These are phyloP conservation scores for Amyelois transitella DNA, from an alignment of 1,140 invertebrate genomes.

Conservation along the genomic window DNA sequence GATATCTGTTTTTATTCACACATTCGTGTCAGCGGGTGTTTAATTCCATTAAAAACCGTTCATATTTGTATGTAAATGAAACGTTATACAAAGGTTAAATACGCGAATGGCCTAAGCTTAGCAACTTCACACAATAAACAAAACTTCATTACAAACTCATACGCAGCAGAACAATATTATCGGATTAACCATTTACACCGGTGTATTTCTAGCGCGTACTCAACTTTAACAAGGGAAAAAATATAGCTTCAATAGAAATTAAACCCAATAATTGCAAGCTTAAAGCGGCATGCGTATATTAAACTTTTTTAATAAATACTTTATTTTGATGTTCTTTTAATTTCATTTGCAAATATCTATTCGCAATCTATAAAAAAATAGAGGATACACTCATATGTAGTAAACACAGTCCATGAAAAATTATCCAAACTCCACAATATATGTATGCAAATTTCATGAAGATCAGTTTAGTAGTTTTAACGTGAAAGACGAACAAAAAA, in stretches of 20 bases:
- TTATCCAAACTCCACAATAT: too few species aligned
- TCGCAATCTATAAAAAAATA: too few species aligned
- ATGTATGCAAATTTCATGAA: too few species aligned
- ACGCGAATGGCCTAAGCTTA: slow-evolving; percentile 10
- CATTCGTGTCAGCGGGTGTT: neutral
- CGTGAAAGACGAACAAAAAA: too few species aligned
- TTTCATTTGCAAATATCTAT: slow-evolving; percentile 23
- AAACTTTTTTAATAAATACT: slow-evolving; percentile 35
- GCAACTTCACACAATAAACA: slow-evolving; percentile 13
- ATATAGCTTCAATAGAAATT: slow-evolving; percentile 40
- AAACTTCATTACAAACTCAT: slow-evolving; percentile 21
- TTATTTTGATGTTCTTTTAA: slow-evolving; percentile 43
- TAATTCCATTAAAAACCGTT: neutral
- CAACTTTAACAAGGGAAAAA: slow-evolving; percentile 32
- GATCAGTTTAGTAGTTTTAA: too few species aligned
- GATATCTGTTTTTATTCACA: neutral
- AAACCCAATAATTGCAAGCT: slow-evolving; percentile 52
- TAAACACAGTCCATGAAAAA: too few species aligned
- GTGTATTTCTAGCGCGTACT: slow-evolving; percentile 8
- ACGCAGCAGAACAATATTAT: slow-evolving; percentile 15
- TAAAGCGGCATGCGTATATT: slow-evolving; percentile 33
- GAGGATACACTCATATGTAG: too few species aligned
- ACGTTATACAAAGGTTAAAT: neutral
- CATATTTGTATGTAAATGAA: neutral
- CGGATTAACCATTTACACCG: slow-evolving; percentile 20